Percentiles rank a stretch among this genome's conserved stretches.
phyloP scores from a whole-genome alignment of 2,113 vertebrate species.

The Cyphomyrus plagiostoma region DNA sequence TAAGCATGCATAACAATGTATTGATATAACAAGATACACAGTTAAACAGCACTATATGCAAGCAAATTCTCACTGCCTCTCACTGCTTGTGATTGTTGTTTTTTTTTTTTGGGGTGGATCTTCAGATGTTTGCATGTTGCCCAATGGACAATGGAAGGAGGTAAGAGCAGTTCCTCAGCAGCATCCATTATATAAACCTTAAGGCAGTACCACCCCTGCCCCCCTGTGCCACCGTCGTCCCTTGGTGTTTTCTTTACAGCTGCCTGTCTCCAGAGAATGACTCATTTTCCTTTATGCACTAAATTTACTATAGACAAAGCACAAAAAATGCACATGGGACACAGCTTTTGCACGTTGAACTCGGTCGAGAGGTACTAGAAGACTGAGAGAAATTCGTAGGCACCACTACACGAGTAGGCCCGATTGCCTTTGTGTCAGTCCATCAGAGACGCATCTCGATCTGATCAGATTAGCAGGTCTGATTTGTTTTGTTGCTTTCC shows the following conservation, averaged over 20 bases:
- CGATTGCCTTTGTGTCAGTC: too few species aligned
- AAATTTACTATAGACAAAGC: too few species aligned
- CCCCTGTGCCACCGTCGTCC: background rate
- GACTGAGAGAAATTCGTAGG: too few species aligned
- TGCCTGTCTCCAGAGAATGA: background rate
- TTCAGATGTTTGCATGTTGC: conserved; percentile 39
- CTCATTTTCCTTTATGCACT: background rate
- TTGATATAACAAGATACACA: background rate
- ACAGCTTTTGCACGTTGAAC: too few species aligned
- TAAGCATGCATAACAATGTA: background rate
- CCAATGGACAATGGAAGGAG: conserved; percentile 34
- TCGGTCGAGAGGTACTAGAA: too few species aligned
- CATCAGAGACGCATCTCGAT: background rate
- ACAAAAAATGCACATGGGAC: too few species aligned
- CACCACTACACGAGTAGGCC: too few species aligned
- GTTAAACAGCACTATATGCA: background rate
- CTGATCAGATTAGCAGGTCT: background rate
- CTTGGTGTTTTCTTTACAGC: background rate
- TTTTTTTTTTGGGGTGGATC: conserved; percentile 3
- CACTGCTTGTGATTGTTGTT: background rate
- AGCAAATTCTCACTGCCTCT: background rate
- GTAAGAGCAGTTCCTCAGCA: conserved; percentile 28
- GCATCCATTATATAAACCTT: background rate
- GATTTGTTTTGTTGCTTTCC: too few species aligned
- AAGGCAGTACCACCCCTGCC: background rate